Base-by-base conservation (phyloP, 2,113 vertebrate species). In the Nerophis lumbriciformis region DNA sequence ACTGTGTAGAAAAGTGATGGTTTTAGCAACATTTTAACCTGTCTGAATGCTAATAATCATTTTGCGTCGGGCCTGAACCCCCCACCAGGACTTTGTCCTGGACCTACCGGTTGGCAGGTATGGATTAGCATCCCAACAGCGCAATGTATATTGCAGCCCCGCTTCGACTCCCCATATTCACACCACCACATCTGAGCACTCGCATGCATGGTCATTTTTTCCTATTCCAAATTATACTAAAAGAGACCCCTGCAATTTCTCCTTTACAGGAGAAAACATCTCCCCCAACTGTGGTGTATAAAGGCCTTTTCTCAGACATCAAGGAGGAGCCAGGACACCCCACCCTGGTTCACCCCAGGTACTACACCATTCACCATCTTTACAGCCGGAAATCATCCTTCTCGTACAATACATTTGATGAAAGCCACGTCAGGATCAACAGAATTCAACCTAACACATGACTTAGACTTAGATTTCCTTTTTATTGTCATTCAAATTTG, bases 311-410 rank as follows among this genome's bases (percentile, higher is more conserved):
- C 82, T 90, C 93, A n/a, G 91, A 95, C 72, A 94, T 99, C 86
- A 99, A 99, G 83, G 94, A 98, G 87, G 95, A 99, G 90, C 91
- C 92, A 71, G 94, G 91, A 87, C 88, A 90, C 66, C 87, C 90
- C 57, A 88, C 92, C 73, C 87, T 95, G 88, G 83, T 97, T 77
- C 94, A 97, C 73, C 95, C 96, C 79, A 98, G 96, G 97, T 98
- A 90, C 84, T 75, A 67, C 81, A 87, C 45, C 72, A 36, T 16
- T 54, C 14, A 36, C 6, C 8, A 5, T 35, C 4, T 19, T 35
- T 2, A 59, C 36, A 5, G 2, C 42, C 12, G 42, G 10, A 45
- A 4, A 12, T 45, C 4, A 45, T 12, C 42, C 11, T 12, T 11
- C 11, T 12, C 11, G 8, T 9, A 9, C 8, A 42, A 8, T 8